Evolutionary conservation across 2,888 invertebrate species (phyloP).

Genomic region (Urechis unicinctus): DNA sequence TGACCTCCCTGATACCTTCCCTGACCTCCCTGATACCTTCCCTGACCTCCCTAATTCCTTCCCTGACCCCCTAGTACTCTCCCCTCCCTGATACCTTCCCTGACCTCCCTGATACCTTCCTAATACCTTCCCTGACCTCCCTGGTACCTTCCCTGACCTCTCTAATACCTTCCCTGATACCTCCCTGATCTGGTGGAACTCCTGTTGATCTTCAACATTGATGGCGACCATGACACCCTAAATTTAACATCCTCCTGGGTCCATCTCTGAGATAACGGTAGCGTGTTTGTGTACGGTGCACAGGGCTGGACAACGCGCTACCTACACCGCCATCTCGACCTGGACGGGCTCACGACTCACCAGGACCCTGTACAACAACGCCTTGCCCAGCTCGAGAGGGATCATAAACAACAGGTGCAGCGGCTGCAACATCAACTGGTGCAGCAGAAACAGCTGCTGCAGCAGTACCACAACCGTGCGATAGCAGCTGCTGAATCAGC

Average conservation of each 20-base stretch:
- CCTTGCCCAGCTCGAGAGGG: conserved; percentile 68
- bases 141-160: neutral
- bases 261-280: no score
- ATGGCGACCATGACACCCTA: no score
- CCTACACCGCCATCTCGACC: conserved; percentile 30
- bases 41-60: no score
- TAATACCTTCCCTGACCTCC: neutral
- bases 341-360: conserved; percentile 66
- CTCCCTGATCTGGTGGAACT: no score
- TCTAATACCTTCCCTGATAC: conserved; percentile 55
- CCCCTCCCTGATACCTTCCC: neutral
- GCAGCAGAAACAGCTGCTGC: neutral
- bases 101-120: neutral
- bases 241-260: no score
- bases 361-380: conserved; percentile 69
- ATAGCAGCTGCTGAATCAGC: neutral
- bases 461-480: neutral
- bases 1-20: no score
- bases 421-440: conserved; percentile 4
- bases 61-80: no score
- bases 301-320: no score
- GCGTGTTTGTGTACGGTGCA: no score
- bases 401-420: conserved; percentile 24
- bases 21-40: no score
- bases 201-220: no score